Evolutionary conservation across 2,113 vertebrate species (phyloP).

Genomic region (Passer domesticus): DNA sequence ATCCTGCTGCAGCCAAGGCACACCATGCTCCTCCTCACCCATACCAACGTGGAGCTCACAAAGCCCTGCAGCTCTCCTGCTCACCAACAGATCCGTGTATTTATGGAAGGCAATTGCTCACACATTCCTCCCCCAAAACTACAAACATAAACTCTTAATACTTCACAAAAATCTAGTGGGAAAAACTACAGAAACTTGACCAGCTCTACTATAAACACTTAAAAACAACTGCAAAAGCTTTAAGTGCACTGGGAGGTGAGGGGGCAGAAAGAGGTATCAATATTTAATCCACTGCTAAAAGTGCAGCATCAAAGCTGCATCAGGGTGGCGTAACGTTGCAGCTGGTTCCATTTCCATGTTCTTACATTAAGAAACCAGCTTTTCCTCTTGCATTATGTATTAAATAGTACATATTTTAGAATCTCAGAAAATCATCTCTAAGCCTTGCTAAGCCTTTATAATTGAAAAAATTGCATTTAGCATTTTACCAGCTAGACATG

Average conservation of each 20-base stretch:
- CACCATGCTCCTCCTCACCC: background rate
- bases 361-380: slow-evolving; percentile 53
- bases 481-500: background rate
- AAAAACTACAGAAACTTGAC: background rate
- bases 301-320: slow-evolving; percentile 21
- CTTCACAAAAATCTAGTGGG: background rate
- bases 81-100: background rate
- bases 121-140: background rate
- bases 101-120: background rate
- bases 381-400: slow-evolving; percentile 53
- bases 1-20: slow-evolving; percentile 15
- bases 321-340: slow-evolving; percentile 5
- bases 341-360: slow-evolving; percentile 33
- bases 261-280: slow-evolving; percentile 24
- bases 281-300: slow-evolving; percentile 64
- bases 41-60: background rate
- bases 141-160: background rate
- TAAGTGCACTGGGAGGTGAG: background rate
- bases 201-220: background rate
- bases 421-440: slow-evolving; percentile 35
- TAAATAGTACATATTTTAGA: slow-evolving; percentile 34
- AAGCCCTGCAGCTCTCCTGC: background rate
- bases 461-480: slow-evolving; percentile 27
- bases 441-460: slow-evolving; percentile 11
- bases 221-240: background rate